A percentile compares a stretch with the other conserved stretches of the same genome.
These are phyloP conservation scores for Pedicia rivosa DNA, from an alignment of 2,888 invertebrate genomes.

Conservation along the genomic window DNA sequence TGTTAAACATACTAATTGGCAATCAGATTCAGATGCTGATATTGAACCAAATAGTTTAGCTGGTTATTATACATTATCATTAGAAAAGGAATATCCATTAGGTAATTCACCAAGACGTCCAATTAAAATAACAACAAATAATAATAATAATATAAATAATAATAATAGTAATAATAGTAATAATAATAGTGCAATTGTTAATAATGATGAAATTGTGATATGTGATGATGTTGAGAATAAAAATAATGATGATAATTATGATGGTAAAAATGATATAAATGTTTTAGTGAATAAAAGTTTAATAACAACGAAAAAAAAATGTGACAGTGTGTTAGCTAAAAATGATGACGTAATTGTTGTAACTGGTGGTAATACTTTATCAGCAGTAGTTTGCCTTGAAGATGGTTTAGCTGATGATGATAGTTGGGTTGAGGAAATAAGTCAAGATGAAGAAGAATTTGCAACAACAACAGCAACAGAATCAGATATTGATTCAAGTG, in stretches of 20 bases:
- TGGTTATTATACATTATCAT: constrained; percentile 30
- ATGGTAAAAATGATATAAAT: constrained; percentile 10
- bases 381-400: constrained; percentile 58
- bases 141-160: constrained; percentile 1
- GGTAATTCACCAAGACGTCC: constrained; percentile 9
- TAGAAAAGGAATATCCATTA: constrained; percentile 20
- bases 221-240: not conserved
- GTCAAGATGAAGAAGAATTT: constrained; percentile 55
- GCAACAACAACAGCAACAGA: constrained; percentile 44
- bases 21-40: constrained; percentile 30
- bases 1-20: constrained; percentile 48
- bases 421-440: constrained; percentile 81
- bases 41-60: constrained; percentile 22
- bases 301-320: not conserved
- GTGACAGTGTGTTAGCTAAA: constrained; percentile 15
- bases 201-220: constrained; percentile 5
- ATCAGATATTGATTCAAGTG: constrained; percentile 48
- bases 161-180: constrained; percentile 5
- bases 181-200: constrained; percentile 6
- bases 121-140: constrained; percentile 6
- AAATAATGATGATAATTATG: constrained; percentile 3
- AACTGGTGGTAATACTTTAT: constrained; percentile 52
- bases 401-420: constrained; percentile 82
- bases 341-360: constrained; percentile 46
- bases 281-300: constrained; percentile 8